phyloP scores from a whole-genome alignment of 2,888 invertebrate genomes.

The Sphaeridia pumilis region DNA sequence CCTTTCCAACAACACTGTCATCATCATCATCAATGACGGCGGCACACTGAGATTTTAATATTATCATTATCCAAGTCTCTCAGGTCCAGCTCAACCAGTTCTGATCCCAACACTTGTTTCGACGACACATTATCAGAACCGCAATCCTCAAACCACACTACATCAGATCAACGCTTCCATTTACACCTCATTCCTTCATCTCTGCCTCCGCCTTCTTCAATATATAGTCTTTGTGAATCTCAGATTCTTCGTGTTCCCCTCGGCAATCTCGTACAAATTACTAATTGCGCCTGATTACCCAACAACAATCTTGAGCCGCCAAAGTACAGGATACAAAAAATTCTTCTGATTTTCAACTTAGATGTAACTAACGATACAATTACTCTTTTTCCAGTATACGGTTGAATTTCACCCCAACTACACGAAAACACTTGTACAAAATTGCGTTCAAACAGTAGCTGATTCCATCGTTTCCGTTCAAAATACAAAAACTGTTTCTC shows the following conservation, averaged over 20 bases:
- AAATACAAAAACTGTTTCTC: too few species aligned
- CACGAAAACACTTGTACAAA: too few species aligned
- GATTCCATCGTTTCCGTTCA: too few species aligned
- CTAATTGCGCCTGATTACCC: conserved; percentile 6
- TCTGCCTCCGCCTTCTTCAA: too few species aligned
- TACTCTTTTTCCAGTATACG: too few species aligned
- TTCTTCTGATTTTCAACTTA: too few species aligned
- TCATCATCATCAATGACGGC: conserved; percentile 22
- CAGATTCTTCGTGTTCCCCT: too few species aligned
- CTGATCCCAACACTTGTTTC: background rate
- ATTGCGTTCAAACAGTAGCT: too few species aligned
- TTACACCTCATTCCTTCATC: background rate
- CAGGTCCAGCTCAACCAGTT: background rate
- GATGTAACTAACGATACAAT: too few species aligned
- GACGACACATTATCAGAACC: conserved; percentile 1
- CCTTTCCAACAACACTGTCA: conserved; percentile 19
- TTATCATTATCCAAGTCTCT: conserved; percentile 16
- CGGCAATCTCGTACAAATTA: background rate
- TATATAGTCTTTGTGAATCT: too few species aligned
- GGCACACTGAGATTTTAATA: conserved; percentile 25
- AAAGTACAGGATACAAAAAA: background rate
- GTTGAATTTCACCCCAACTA: too few species aligned
- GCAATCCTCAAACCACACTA: conserved; percentile 1
- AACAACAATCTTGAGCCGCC: background rate
- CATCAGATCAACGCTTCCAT: background rate